Evolutionary conservation across 2,888 invertebrate species (phyloP).

Genomic region (Empis livida): DNA sequence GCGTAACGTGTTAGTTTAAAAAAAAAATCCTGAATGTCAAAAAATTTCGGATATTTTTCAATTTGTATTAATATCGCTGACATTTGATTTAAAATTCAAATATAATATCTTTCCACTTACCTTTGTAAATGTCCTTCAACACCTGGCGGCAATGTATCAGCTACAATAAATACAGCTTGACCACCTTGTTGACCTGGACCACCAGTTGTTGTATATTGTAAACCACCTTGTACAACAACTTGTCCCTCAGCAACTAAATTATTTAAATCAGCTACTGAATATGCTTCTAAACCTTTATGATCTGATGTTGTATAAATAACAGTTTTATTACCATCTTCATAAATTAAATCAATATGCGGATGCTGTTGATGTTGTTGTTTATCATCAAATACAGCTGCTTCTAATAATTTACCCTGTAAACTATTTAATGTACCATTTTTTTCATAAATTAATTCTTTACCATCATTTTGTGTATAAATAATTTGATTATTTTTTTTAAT

Average conservation of each 20-base stretch:
- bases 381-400: neutral
- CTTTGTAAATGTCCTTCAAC: constrained; percentile 34
- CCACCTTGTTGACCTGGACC: constrained; percentile 22
- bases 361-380: constrained; percentile 28
- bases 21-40: too few species aligned
- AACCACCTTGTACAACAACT: constrained; percentile 35
- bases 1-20: too few species aligned
- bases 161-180: constrained; percentile 35
- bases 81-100: too few species aligned
- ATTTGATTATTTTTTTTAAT: constrained; percentile 35
- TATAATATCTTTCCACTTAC: constrained; percentile 20
- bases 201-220: constrained; percentile 31
- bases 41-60: too few species aligned
- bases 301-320: constrained; percentile 70
- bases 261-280: constrained; percentile 33
- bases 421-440: constrained; percentile 1
- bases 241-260: constrained; percentile 34
- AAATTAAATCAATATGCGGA: constrained; percentile 62
- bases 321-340: constrained; percentile 73
- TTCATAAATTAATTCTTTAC: constrained; percentile 35
- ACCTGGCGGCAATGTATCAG: constrained; percentile 27
- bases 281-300: constrained; percentile 66
- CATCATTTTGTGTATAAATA: constrained; percentile 32
- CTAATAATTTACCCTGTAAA: neutral
- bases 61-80: too few species aligned